Percentiles rank a stretch among this genome's conserved stretches.
Evolutionary conservation across 2,113 vertebrate genomes (phyloP).

Genomic region (Salvelinus sp.): DNA sequence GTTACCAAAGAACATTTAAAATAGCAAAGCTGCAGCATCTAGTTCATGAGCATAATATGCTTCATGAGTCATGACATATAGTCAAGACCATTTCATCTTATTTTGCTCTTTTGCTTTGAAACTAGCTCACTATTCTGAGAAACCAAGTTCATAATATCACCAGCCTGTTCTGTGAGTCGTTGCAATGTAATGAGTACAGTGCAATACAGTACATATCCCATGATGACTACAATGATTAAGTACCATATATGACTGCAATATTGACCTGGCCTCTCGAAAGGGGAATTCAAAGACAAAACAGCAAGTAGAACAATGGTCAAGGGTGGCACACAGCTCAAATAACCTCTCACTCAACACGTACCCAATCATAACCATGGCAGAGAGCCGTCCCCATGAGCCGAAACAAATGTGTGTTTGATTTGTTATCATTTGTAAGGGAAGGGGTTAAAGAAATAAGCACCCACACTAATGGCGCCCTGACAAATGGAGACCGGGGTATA

Average conservation of each 20-base stretch:
- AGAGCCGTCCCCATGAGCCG: conserved; percentile 45
- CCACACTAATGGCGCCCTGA: conserved; percentile 77
- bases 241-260: no score
- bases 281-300: no score
- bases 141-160: no score
- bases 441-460: conserved; percentile 79
- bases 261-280: no score
- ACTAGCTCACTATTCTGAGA: no score
- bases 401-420: conserved; percentile 77
- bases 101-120: no score
- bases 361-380: conserved; percentile 48
- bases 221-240: conserved; percentile 36
- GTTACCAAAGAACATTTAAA: conserved; percentile 32
- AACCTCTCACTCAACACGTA: conserved; percentile 15
- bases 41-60: not conserved
- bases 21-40: conserved; percentile 13
- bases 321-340: conserved; percentile 17
- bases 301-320: not conserved
- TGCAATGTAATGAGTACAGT: no score
- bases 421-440: conserved; percentile 78
- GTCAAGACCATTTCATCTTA: no score
- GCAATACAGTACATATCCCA: conserved; percentile 28
- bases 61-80: no score
- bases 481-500: conserved; percentile 80
- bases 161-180: no score